These are phyloP conservation scores for Drosophila obscura DNA, from an alignment of 1,140 invertebrate genomes.

Conservation along the genomic window DNA sequence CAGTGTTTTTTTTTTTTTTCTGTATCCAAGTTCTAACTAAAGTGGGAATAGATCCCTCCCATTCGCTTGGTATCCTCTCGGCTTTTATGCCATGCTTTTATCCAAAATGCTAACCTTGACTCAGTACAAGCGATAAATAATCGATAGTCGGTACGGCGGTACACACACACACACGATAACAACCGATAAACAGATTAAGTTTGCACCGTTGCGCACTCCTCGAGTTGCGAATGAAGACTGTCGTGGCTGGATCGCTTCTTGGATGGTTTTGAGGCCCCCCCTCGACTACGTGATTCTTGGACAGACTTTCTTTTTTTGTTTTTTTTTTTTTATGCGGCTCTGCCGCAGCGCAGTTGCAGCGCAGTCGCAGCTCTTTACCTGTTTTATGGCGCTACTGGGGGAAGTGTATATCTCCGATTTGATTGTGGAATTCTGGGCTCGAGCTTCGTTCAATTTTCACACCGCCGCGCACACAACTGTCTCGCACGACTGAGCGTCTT, in stretches of 20 bases:
- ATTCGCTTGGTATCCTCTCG: slow-evolving; percentile 8
- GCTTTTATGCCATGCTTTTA: slow-evolving; percentile 8
- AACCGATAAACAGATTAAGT: slow-evolving; percentile 54
- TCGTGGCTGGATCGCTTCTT: slow-evolving; percentile 71
- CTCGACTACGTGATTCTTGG: slow-evolving; percentile 61
- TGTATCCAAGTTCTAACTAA: too few relatives aligned
- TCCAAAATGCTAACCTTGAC: slow-evolving; percentile 58
- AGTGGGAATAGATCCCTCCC: too few relatives aligned
- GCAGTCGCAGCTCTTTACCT: slow-evolving; percentile 37
- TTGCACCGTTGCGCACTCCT: slow-evolving; percentile 66
- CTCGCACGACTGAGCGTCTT: slow-evolving; percentile 83
- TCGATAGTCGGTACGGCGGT: slow-evolving; percentile 1
- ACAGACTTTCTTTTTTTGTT: slow-evolving; percentile 52
- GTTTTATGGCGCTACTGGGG: slow-evolving; percentile 41
- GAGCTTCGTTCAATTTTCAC: slow-evolving; percentile 62
- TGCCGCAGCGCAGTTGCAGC: slow-evolving; percentile 21
- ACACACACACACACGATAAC: slow-evolving; percentile 30
- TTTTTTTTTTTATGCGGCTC: slow-evolving; percentile 45
- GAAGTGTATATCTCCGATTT: slow-evolving; percentile 37
- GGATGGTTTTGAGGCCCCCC: slow-evolving; percentile 71
- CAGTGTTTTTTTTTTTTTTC: slow-evolving; percentile 11
- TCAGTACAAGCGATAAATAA: slow-evolving; percentile 21
- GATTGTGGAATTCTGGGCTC: slow-evolving; percentile 37
- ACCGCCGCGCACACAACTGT: slow-evolving; percentile 83
- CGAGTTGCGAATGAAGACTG: slow-evolving; percentile 76